phyloP scores from a whole-genome alignment of 2,113 vertebrate genomes.

The Pollachius pollachius region DNA sequence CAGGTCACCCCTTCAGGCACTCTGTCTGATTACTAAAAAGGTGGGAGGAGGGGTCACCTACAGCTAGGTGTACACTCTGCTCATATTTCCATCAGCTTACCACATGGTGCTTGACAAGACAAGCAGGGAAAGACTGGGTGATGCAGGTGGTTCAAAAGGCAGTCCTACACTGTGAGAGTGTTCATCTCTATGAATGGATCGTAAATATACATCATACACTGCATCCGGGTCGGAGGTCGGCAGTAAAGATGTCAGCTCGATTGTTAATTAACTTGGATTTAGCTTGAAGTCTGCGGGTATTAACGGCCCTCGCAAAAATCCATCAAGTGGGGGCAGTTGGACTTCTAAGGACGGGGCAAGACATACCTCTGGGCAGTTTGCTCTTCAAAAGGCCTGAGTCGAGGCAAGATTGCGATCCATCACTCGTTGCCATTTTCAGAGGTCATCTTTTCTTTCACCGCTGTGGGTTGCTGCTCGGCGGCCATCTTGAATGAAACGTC shows the following conservation, averaged over 20 bases:
- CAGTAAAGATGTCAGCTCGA: not conserved
- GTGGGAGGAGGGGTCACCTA: not conserved
- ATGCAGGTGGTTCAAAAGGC: no score
- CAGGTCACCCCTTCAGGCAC: not conserved
- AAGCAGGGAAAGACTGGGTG: no score
- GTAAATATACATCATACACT: no score
- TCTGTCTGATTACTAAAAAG: conserved; percentile 2
- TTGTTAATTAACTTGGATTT: conserved; percentile 2
- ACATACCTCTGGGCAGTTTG: conserved; percentile 15
- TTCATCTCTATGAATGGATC: no score
- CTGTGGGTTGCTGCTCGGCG: not conserved
- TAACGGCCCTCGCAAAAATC: conserved; percentile 17
- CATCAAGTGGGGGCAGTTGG: conserved; percentile 8
- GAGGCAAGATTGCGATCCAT: conserved; percentile 30
- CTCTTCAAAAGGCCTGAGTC: conserved; percentile 16
- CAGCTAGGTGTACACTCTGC: not conserved
- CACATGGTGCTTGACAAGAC: not conserved
- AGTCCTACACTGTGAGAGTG: no score
- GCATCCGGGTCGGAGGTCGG: not conserved
- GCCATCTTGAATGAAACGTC: not conserved
- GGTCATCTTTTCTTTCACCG: not conserved
- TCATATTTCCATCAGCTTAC: not conserved
- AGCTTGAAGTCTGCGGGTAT: not conserved
- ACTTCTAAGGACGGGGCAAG: conserved; percentile 9
- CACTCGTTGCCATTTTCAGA: conserved; percentile 12